These are phyloP conservation scores for Axis porcinus DNA, from an alignment of 2,113 vertebrate species.

Conservation along the genomic window DNA sequence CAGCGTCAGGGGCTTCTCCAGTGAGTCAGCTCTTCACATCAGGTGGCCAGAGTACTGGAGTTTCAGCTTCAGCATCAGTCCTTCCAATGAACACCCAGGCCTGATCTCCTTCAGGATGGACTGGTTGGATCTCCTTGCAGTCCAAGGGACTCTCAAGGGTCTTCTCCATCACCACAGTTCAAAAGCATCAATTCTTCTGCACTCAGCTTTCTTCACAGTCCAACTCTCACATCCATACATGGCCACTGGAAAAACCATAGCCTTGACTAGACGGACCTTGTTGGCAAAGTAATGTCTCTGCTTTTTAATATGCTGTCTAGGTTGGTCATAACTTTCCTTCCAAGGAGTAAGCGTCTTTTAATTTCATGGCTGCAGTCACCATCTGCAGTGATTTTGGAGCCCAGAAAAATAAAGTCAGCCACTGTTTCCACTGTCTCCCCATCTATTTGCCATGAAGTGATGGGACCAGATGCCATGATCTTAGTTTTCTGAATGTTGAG, in stretches of 20 bases:
- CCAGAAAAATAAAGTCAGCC: accelerated
- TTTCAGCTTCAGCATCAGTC: neutral
- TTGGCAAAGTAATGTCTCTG: neutral
- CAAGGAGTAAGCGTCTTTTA: neutral
- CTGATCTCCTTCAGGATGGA: neutral
- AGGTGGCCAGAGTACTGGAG: neutral
- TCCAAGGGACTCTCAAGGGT: neutral
- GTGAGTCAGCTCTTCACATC: accelerated
- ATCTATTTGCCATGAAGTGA: neutral
- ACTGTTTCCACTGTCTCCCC: neutral
- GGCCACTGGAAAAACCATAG: neutral
- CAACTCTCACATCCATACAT: neutral
- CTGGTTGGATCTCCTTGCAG: neutral
- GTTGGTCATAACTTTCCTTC: neutral
- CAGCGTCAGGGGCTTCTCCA: neutral
- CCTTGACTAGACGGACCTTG: neutral
- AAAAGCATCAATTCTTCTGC: neutral
- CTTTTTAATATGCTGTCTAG: neutral
- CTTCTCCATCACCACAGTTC: neutral
- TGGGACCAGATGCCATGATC: neutral
- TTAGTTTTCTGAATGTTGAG: neutral
- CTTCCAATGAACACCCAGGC: neutral
- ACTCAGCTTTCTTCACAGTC: neutral
- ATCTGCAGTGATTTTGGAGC: neutral
- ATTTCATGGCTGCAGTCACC: neutral